A percentile compares a stretch with the other conserved stretches of the same genome.
phyloP scores from a whole-genome alignment of 2,888 invertebrate species.

The Salticus scenicus region DNA sequence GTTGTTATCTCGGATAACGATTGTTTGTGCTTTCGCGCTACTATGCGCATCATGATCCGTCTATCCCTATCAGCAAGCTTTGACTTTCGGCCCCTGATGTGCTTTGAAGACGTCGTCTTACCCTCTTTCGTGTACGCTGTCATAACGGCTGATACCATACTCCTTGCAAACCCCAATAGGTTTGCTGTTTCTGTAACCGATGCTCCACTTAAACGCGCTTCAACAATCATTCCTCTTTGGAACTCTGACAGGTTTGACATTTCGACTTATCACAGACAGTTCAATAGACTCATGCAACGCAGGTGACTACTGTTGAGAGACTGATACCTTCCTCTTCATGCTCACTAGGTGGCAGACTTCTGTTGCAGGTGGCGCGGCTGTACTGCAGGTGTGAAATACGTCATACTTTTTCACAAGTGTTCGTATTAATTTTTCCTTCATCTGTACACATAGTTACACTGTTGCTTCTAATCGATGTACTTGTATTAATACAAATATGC shows the following conservation, averaged over 20 bases:
- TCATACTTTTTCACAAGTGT: constrained; percentile 14
- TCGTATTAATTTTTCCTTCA: neutral
- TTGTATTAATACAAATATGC: too few species aligned
- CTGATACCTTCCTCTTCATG: constrained; percentile 27
- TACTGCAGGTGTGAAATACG: constrained; percentile 8
- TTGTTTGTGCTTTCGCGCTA: constrained; percentile 23
- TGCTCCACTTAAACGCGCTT: neutral
- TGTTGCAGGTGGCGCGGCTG: constrained; percentile 30
- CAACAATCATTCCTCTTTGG: constrained; percentile 19
- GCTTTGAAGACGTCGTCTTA: constrained; percentile 18
- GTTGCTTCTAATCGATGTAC: too few species aligned
- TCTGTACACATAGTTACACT: too few species aligned
- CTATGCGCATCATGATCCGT: constrained; percentile 18
- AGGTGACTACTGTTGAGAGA: constrained; percentile 20
- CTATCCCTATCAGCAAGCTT: constrained; percentile 16
- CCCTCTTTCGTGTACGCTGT: constrained; percentile 15
- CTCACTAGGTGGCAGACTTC: constrained; percentile 25
- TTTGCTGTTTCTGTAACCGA: constrained; percentile 9
- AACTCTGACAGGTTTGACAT: constrained; percentile 25
- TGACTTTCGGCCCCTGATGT: constrained; percentile 12
- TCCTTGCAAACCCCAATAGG: constrained; percentile 10
- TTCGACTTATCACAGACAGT: neutral
- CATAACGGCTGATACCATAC: constrained; percentile 18
- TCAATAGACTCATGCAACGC: neutral
- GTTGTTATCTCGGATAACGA: constrained; percentile 29